phyloP scores from a whole-genome alignment of 2,888 invertebrate genomes.

The Eupithecia tripunctaria region DNA sequence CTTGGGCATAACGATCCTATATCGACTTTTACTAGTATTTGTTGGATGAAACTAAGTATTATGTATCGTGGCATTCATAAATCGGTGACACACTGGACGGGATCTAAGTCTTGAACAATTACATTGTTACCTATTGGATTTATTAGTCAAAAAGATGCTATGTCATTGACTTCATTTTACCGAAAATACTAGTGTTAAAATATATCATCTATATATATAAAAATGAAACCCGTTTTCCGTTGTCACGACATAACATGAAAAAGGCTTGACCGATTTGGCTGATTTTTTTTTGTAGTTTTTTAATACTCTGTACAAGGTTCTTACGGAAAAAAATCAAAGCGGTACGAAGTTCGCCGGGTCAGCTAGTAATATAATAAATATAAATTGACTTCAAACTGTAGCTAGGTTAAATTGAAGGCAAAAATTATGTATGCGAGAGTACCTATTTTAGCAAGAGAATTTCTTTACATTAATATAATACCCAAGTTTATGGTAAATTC shows the following conservation, averaged over 20 bases:
- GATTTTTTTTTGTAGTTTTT: no score
- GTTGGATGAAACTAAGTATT: not conserved
- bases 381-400: not conserved
- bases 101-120: not conserved
- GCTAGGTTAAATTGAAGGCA: not conserved
- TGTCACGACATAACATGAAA: no score
- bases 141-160: no score
- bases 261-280: no score
- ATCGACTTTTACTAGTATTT: not conserved
- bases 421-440: not conserved
- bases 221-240: no score
- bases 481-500: slow-evolving; percentile 7
- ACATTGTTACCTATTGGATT: not conserved
- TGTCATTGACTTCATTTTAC: no score
- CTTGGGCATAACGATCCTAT: slow-evolving; percentile 38
- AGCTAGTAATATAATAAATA: no score
- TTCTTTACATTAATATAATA: not conserved
- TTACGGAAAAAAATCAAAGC: no score
- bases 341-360: no score
- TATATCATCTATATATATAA: no score
- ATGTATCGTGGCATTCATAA: not conserved
- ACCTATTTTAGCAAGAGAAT: not conserved
- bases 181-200: not conserved
- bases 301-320: no score
- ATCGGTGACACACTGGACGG: not conserved